These are phyloP conservation scores for Drosophila funebris DNA, from an alignment of 1,140 invertebrate genomes.

Conservation along the genomic window DNA sequence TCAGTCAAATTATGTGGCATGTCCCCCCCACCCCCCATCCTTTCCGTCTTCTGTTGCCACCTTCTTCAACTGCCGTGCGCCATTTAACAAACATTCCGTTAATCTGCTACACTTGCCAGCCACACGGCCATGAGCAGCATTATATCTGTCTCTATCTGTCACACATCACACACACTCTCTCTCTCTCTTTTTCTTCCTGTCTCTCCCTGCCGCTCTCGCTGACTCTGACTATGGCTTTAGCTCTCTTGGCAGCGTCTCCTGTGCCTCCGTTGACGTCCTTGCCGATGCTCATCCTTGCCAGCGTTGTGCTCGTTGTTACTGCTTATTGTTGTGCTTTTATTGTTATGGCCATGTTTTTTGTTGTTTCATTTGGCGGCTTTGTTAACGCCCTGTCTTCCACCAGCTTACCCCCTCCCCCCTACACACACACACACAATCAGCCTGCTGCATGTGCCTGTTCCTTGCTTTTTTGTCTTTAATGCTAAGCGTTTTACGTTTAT, in stretches of 20 bases:
- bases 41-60: not conserved
- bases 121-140: conserved; percentile 58
- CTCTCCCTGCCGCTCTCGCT: not conserved
- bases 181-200: not conserved
- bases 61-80: conserved; percentile 41
- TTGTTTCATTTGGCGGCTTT: conserved; percentile 79
- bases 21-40: too few species aligned
- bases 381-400: conserved; percentile 46
- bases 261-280: conserved; percentile 17
- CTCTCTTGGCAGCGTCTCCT: conserved; percentile 11
- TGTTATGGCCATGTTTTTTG: conserved; percentile 79
- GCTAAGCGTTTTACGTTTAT: conserved; percentile 80
- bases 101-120: conserved; percentile 78
- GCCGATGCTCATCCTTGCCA: conserved; percentile 38
- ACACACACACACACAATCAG: not conserved
- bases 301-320: conserved; percentile 66
- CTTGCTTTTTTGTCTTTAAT: conserved; percentile 53
- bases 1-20: conserved; percentile 55
- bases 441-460: not conserved
- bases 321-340: conserved; percentile 81
- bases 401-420: not conserved
- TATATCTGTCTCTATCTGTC: too few species aligned
- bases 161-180: too few species aligned
- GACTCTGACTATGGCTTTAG: conserved; percentile 21
- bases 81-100: conserved; percentile 80